A percentile compares a stretch with the other conserved stretches of the same genome.
These are phyloP conservation scores for Manis javanica DNA, from an alignment of 2,797 vertebrate genomes.

Conservation along the genomic window DNA sequence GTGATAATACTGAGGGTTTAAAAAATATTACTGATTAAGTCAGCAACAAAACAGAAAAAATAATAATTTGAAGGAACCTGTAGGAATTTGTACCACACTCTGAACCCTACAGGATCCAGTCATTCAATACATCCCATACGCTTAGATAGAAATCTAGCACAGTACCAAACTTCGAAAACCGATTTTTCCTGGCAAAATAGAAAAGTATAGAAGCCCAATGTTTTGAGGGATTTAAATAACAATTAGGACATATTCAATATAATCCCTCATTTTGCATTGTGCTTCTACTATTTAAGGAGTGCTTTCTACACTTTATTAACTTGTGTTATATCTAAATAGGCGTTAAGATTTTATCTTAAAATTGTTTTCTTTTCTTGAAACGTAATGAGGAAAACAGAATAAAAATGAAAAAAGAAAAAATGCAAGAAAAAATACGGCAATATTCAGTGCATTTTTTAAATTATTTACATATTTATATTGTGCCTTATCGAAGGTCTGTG, in stretches of 20 bases:
- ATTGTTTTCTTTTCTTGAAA: neutral
- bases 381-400: neutral
- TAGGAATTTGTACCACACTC: neutral
- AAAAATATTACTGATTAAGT: neutral
- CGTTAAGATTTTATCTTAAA: slow-evolving; percentile 30
- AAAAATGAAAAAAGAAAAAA: neutral
- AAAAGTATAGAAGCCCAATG: neutral
- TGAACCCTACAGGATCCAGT: neutral
- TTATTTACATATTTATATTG: neutral
- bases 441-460: neutral
- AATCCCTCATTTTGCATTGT: neutral
- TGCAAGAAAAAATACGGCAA: neutral
- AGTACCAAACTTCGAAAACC: neutral
- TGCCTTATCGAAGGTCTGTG: neutral
- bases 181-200: neutral
- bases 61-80: neutral
- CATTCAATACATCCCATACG: neutral
- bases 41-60: neutral
- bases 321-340: neutral
- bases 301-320: neutral
- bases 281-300: neutral
- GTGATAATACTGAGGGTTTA: neutral
- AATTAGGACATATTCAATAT: neutral
- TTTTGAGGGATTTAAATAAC: neutral
- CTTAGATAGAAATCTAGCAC: neutral